Conservation (phyloP, 1,140 invertebrate species). For the Himalopsyche phryganea region DNA sequence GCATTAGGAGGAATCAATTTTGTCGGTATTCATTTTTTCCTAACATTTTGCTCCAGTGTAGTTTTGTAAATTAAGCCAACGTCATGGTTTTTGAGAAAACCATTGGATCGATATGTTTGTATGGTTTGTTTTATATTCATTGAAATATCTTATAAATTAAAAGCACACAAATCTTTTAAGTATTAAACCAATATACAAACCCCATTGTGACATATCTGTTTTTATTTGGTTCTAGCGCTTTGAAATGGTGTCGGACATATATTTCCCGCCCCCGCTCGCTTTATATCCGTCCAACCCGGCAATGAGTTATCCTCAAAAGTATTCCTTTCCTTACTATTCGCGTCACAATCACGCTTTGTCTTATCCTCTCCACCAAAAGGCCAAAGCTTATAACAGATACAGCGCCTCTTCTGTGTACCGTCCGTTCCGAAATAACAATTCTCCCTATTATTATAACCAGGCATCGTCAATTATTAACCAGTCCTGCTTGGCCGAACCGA, state of each 20-base stretch:
- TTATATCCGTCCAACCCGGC: conserved; percentile 39
- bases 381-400: conserved; percentile 8
- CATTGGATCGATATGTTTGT: too few species aligned
- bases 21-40: too few species aligned
- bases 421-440: conserved; percentile 7
- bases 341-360: conserved; percentile 44
- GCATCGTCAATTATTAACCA: conserved; percentile 15
- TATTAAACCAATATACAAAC: too few species aligned
- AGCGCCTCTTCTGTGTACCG: conserved; percentile 18
- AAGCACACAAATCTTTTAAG: too few species aligned
- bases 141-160: too few species aligned
- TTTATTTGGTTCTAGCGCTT: conserved; percentile 58
- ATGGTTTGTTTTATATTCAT: too few species aligned
- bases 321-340: conserved; percentile 43
- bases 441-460: conserved; percentile 27
- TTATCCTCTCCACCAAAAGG: conserved; percentile 42
- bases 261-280: conserved; percentile 48
- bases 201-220: conserved; percentile 11
- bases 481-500: neutral
- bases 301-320: conserved; percentile 11
- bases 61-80: too few species aligned
- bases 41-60: too few species aligned
- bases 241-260: conserved; percentile 72
- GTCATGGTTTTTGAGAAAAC: too few species aligned
- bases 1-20: too few species aligned